These are phyloP conservation scores for Oscheius onirici DNA, from an alignment of 2,888 invertebrate species.

Conservation along the genomic window DNA sequence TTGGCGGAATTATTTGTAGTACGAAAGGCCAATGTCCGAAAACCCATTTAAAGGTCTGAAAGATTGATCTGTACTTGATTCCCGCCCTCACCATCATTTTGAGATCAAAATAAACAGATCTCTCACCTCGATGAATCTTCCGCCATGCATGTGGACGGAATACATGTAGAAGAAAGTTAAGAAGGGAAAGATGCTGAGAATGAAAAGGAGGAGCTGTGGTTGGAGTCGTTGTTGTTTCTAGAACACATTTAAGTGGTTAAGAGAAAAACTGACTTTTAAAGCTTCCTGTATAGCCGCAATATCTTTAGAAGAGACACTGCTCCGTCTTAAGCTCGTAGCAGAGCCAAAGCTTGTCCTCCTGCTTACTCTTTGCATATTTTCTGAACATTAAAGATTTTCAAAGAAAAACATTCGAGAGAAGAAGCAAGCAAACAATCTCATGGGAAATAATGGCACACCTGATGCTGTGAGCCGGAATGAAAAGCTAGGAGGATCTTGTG, in stretches of 20 bases:
- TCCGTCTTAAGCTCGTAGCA: slow-evolving; percentile 43
- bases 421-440: background rate
- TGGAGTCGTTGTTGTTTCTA: slow-evolving; percentile 54
- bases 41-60: slow-evolving; percentile 44
- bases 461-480: background rate
- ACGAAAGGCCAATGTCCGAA: slow-evolving; percentile 46
- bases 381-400: background rate
- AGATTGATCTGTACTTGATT: too few relatives aligned
- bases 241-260: background rate
- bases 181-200: slow-evolving; percentile 38
- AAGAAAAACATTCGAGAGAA: background rate
- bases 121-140: slow-evolving; percentile 38
- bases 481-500: background rate
- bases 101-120: slow-evolving; percentile 25
- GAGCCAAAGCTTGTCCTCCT: slow-evolving; percentile 48
- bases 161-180: slow-evolving; percentile 49
- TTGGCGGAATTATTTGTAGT: slow-evolving; percentile 46
- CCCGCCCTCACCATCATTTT: background rate
- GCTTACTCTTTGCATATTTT: slow-evolving; percentile 25
- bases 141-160: slow-evolving; percentile 48
- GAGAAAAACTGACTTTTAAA: slow-evolving; percentile 37
- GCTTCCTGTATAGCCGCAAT: slow-evolving; percentile 48
- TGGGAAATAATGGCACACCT: background rate
- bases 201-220: slow-evolving; percentile 35
- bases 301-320: slow-evolving; percentile 52